These are phyloP conservation scores for Ameiurus melas DNA, from an alignment of 2,113 vertebrate genomes.

Conservation along the genomic window DNA sequence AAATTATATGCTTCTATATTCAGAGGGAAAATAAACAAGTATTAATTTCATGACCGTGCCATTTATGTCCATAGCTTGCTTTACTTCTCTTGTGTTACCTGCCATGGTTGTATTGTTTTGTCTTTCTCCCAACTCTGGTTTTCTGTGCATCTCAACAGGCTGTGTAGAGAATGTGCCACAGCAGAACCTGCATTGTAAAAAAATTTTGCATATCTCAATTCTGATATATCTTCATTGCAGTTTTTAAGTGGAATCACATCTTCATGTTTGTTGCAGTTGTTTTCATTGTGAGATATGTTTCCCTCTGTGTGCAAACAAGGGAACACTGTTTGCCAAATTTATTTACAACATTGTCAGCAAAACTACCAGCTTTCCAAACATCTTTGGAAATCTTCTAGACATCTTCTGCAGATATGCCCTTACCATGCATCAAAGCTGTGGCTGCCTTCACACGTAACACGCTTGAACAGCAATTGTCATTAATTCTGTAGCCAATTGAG, in stretches of 20 bases:
- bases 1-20: not conserved
- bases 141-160: conserved; percentile 58
- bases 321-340: conserved; percentile 63
- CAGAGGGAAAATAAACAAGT: not conserved
- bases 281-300: not conserved
- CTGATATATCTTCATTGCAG: conserved; percentile 61
- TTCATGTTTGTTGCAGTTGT: conserved; percentile 51
- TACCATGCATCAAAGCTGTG: conserved; percentile 69
- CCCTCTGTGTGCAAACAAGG: conserved; percentile 37
- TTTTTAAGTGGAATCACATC: conserved; percentile 55
- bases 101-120: conserved; percentile 53
- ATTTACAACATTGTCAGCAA: conserved; percentile 63
- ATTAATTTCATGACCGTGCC: not conserved
- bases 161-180: conserved; percentile 68
- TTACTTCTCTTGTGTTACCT: conserved; percentile 60
- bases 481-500: conserved; percentile 72
- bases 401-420: conserved; percentile 45
- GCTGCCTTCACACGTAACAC: conserved; percentile 67
- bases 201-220: conserved; percentile 67
- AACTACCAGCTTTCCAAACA: conserved; percentile 55
- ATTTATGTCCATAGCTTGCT: not conserved
- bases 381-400: conserved; percentile 27
- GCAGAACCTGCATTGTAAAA: conserved; percentile 71
- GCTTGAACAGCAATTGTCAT: conserved; percentile 71
- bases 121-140: conserved; percentile 58